Percentiles rank a stretch among this genome's conserved stretches.
These are phyloP conservation scores for Oreonectes daqikongensis DNA, from an alignment of 2,797 vertebrate species.

Conservation along the genomic window DNA sequence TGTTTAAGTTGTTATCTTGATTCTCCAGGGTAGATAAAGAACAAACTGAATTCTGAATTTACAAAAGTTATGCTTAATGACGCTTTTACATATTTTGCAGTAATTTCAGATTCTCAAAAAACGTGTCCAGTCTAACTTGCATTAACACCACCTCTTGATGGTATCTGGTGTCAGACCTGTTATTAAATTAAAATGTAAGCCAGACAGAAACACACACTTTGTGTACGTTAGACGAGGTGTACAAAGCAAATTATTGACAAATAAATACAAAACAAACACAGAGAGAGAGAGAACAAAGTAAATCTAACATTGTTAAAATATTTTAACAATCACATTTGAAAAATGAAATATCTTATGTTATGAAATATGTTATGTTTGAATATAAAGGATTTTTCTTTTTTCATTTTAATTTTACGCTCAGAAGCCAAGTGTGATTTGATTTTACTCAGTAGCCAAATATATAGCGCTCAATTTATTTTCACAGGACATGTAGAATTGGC, in stretches of 20 bases:
- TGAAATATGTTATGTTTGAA: no score
- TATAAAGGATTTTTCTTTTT: no score
- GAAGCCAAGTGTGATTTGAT: not conserved
- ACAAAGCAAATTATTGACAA: not conserved
- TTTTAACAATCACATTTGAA: no score
- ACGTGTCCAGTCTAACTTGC: not conserved
- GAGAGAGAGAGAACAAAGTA: no score
- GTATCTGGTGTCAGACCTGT: not conserved
- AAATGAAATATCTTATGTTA: no score
- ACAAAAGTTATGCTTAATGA: not conserved
- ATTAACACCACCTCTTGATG: not conserved
- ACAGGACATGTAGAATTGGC: not conserved
- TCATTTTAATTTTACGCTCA: not conserved
- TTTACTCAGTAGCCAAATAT: not conserved
- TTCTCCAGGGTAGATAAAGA: not conserved
- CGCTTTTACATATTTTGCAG: no score
- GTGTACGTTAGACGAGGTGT: not conserved
- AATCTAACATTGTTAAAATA: no score
- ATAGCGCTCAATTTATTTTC: not conserved
- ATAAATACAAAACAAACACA: not conserved
- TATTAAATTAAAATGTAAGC: not conserved
- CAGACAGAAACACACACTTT: not conserved
- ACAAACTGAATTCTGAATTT: not conserved
- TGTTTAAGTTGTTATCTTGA: not conserved
- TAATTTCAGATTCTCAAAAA: not conserved